phyloP scores from a whole-genome alignment of 2,797 vertebrate genomes.

The Crocidura indochinensis region DNA sequence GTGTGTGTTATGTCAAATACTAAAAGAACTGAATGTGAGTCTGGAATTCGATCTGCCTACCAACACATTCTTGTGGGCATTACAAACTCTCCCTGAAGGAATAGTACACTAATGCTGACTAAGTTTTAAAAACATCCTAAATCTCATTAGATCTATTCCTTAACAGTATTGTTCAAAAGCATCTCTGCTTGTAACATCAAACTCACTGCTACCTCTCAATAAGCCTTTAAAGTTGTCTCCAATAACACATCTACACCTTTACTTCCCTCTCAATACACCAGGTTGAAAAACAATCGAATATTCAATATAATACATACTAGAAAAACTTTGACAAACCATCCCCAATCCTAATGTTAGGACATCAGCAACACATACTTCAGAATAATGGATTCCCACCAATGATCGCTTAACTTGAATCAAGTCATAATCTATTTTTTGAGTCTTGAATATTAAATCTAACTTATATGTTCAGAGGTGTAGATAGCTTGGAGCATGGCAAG shows the following conservation, averaged over 20 bases:
- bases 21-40: constrained; percentile 90
- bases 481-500: too few species aligned
- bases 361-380: constrained; percentile 41
- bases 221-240: constrained; percentile 81
- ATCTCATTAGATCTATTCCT: constrained; percentile 84
- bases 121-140: constrained; percentile 87
- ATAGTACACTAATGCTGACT: constrained; percentile 87
- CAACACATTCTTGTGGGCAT: constrained; percentile 92
- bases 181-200: constrained; percentile 78
- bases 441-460: too few species aligned
- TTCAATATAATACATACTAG: constrained; percentile 73
- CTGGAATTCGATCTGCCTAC: constrained; percentile 92
- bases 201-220: constrained; percentile 55
- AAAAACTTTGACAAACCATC: constrained; percentile 62
- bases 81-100: constrained; percentile 88
- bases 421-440: too few species aligned
- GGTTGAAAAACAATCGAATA: constrained; percentile 79
- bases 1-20: constrained; percentile 89
- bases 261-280: constrained; percentile 71
- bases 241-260: constrained; percentile 75
- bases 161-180: constrained; percentile 85
- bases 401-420: background rate
- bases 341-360: constrained; percentile 50
- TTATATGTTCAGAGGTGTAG: too few species aligned
- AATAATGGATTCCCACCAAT: constrained; percentile 34